Percentiles rank a stretch among this genome's conserved stretches.
Evolutionary conservation across 2,888 invertebrate species (phyloP).

Genomic region (Idaea dimidiata): DNA sequence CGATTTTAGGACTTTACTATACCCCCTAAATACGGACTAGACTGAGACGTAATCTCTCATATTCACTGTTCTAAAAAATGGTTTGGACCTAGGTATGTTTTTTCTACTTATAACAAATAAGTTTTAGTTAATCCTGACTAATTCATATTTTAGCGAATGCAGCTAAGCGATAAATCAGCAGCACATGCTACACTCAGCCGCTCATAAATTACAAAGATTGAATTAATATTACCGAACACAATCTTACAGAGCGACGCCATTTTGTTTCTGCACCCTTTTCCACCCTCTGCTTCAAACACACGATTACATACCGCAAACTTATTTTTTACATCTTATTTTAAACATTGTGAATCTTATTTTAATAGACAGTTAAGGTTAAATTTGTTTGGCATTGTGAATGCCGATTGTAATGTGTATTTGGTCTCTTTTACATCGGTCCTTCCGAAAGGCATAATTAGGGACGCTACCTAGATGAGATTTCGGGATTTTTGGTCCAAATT

Average conservation of each 20-base stretch:
- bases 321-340: slow-evolving; percentile 18
- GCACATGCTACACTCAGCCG: slow-evolving; percentile 61
- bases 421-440: slow-evolving; percentile 67
- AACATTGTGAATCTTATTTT: background rate
- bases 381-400: background rate
- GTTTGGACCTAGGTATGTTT: too few relatives aligned
- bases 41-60: too few relatives aligned
- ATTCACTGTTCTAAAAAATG: too few relatives aligned
- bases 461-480: slow-evolving; percentile 76
- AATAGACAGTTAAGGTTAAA: background rate
- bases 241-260: slow-evolving; percentile 77
- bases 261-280: slow-evolving; percentile 65
- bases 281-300: slow-evolving; percentile 69
- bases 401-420: slow-evolving; percentile 31
- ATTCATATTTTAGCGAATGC: background rate
- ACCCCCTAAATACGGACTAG: too few relatives aligned
- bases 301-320: slow-evolving; percentile 69
- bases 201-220: slow-evolving; percentile 79
- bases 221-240: slow-evolving; percentile 77
- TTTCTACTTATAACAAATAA: too few relatives aligned
- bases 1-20: too few relatives aligned
- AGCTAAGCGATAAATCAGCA: slow-evolving; percentile 66
- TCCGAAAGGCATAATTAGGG: slow-evolving; percentile 77
- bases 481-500: slow-evolving; percentile 67
- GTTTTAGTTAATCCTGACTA: background rate